Evolutionary conservation across 2,113 vertebrate species (phyloP).

Genomic region (Coptodon bakossiorum): DNA sequence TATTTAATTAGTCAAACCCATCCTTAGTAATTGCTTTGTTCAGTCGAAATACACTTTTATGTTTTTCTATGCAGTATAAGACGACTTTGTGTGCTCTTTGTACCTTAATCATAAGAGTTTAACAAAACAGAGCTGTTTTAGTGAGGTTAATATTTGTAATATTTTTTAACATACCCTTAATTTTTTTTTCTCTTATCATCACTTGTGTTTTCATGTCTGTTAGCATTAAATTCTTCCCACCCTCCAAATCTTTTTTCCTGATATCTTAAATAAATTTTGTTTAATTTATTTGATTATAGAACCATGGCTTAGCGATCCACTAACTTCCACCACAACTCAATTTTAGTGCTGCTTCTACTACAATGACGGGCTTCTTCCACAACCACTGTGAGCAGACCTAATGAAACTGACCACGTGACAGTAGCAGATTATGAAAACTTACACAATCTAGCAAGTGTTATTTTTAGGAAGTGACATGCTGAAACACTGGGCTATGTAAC

Average conservation of each 20-base stretch:
- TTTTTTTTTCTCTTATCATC: background rate
- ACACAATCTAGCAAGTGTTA: background rate
- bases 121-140: background rate
- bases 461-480: background rate
- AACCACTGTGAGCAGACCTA: background rate
- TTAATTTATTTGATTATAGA: background rate
- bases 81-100: background rate
- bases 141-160: background rate
- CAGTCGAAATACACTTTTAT: background rate
- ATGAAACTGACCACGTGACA: background rate
- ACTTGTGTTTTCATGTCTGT: background rate
- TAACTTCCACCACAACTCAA: background rate
- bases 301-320: background rate
- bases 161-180: background rate
- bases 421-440: background rate
- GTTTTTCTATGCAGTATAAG: background rate
- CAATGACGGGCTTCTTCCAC: background rate
- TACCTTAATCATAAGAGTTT: background rate
- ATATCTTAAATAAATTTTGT: background rate
- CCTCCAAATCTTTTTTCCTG: background rate
- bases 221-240: background rate
- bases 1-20: background rate
- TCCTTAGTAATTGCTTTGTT: background rate
- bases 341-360: background rate
- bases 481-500: background rate